Base-by-base conservation (phyloP, 2,113 vertebrate species). In the Scytalopus superciliaris region DNA sequence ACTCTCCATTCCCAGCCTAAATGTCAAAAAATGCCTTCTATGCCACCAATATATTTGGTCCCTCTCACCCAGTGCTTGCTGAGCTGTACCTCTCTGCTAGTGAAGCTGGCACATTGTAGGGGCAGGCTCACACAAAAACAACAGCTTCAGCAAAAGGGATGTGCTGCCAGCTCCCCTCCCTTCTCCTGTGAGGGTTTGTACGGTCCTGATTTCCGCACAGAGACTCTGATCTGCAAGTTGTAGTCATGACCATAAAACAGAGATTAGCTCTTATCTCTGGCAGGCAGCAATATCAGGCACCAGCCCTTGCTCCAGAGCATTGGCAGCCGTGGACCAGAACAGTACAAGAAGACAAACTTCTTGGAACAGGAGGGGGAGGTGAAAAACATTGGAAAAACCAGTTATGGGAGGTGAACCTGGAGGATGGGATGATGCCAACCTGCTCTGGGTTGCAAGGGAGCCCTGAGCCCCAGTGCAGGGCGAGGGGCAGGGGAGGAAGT, bases 241-340 rank as follows among this genome's bases (percentile, higher is more conserved):
- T 95, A 82, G 75, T 89, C 6, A 7, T 1, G 44, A 81, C 88
- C 93, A 89, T 96, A 94, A 95, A 93, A 12, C 85, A 93, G 68
- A 94, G 96, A 96, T 96, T 89, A 97, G 73, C 67, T 93, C 93
- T 97, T 97, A 96, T 97, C 93, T 96, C 83, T 86, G 94, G 80
- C 92, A 95, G n/a, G 90, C 94, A 95, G 90, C 83, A 94, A 6
- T 7, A 56, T 40, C 59, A 83, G 82, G 76, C 86, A 93, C 83
- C 91, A 92, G 80, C 73, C 80, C 92, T 85, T 1, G 3, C 72
- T 86, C 40, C 75, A 30, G 50, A 92, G 75, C 23, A 1, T 27
- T 94, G 90, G 75, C 94, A 93, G 88, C 75, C 2, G 0, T 84
- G 67, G 40, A 50, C 50, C 30, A 63, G 86, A 63, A 21, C 80